Percentiles rank a stretch among this genome's conserved stretches.
Evolutionary conservation across 2,113 vertebrate genomes (phyloP).

Genomic region (Heterotilapia buettikoferi): DNA sequence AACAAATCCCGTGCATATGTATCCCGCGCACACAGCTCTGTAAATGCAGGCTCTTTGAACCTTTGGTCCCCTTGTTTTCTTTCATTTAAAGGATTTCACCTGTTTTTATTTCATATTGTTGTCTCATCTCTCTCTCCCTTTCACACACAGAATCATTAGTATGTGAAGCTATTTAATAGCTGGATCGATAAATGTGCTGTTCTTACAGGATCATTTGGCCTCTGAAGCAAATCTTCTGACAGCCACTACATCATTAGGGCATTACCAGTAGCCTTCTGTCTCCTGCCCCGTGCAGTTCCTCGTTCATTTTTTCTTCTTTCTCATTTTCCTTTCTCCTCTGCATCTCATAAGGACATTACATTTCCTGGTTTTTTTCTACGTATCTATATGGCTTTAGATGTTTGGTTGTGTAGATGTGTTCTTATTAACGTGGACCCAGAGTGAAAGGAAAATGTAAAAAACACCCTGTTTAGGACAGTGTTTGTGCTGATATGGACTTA

Average conservation of each 20-base stretch:
- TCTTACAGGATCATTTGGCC: slow-evolving; percentile 70
- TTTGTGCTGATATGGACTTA: slow-evolving; percentile 10
- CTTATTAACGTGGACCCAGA: neutral
- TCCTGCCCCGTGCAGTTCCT: neutral
- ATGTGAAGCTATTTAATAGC: slow-evolving; percentile 51
- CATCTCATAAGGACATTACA: neutral
- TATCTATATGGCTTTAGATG: neutral
- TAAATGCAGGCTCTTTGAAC: neutral
- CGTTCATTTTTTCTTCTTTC: neutral
- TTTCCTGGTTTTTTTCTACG: neutral
- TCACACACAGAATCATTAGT: slow-evolving; percentile 28
- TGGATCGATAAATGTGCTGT: slow-evolving; percentile 62
- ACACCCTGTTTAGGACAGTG: neutral
- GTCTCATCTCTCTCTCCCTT: neutral
- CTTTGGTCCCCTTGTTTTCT: neutral
- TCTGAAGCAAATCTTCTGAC: slow-evolving; percentile 61
- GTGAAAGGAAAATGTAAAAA: neutral
- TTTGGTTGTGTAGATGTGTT: neutral
- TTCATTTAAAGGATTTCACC: neutral
- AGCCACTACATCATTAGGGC: slow-evolving; percentile 65
- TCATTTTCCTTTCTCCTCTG: neutral
- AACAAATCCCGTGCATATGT: neutral
- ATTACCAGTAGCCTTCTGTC: slow-evolving; percentile 34
- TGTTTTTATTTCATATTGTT: neutral
- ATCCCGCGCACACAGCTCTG: neutral